Evolutionary conservation across 37 sponge, comb jelly and placozoan species (phyloP), one percentile per base, ranked within the genome.

Genomic region (Chondrosia reniformis): DNA sequence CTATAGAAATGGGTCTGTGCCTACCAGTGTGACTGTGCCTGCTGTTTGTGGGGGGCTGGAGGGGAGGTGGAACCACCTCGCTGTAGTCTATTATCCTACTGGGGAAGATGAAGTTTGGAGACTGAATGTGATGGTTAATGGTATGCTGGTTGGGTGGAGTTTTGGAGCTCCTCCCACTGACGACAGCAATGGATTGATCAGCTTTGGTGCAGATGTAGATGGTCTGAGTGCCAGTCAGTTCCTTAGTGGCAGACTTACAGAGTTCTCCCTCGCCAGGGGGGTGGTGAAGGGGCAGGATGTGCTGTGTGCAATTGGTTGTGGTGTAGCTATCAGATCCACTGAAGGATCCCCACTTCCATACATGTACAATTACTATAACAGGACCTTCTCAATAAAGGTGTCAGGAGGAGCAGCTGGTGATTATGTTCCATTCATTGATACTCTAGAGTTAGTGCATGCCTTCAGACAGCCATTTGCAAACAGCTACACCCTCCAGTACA

Each of bases 281-380:
- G 38, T 33, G 4, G 79, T 77, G 4, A 57, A 75, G 17, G 42
- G 4, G 33, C 71, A 79, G 33, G 63, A 80, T 41, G 77, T 92
- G 52, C 57, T 77, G 32, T 92, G 93, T 83, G 72, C 63, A 21
- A 92, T 85, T 46, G 93, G 89, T 6, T 92, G 93, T 83, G 93
- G 93, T 31, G 86, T 80, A 24, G 76, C 82, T 44, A 49, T 92
- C 32, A 38, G 67, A 15, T 86, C 87, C 9, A 27, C 28, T 24
- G 9, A 49, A 7, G 22, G 12, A 42, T 41, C 84, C 0, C 80
- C 76, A 32, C 69, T 89, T 0, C 45, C 15, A 0, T 76, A 63
- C 55, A 45, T 0, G 25, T 88, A 84, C 52, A 43, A 85, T 75
- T 92, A 86, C 61, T 66, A 61, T 28, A 46, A 33, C 32, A 64